Evolutionary conservation across 2,113 vertebrate genomes (phyloP).

Genomic region (Alethe diademata): DNA sequence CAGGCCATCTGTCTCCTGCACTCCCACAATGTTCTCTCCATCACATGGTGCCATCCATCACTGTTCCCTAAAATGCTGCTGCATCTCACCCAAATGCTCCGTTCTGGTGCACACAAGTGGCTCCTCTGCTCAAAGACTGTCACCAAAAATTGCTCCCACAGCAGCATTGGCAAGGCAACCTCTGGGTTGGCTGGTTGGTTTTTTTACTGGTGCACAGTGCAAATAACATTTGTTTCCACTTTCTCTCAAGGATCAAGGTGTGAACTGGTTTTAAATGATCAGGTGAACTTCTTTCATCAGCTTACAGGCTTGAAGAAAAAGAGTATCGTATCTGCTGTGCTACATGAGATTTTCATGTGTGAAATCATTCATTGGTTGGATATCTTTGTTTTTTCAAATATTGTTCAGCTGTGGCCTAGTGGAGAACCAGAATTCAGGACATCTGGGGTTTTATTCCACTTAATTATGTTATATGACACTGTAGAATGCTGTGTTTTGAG

Average conservation of each 20-base stretch:
- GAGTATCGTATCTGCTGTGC: background rate
- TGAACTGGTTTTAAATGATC: background rate
- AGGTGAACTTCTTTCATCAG: background rate
- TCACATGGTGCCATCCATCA: constrained; percentile 51
- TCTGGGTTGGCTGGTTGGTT: background rate
- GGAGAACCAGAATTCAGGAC: background rate
- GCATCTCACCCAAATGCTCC: background rate
- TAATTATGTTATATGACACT: background rate
- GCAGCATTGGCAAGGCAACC: background rate
- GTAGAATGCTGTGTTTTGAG: background rate
- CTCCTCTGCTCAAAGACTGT: background rate
- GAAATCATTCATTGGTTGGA: background rate
- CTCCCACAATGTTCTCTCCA: constrained; percentile 31
- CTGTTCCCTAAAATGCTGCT: background rate
- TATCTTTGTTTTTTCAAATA: background rate
- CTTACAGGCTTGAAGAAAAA: background rate
- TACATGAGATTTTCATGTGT: background rate
- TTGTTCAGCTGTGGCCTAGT: background rate
- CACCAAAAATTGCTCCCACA: background rate
- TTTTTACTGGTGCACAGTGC: background rate
- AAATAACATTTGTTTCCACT: background rate
- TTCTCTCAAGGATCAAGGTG: background rate
- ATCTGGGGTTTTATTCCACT: background rate
- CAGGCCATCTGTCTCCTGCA: constrained; percentile 46
- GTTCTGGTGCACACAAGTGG: background rate